A percentile compares a stretch with the other conserved stretches of the same genome.
phyloP scores from a whole-genome alignment of 2,797 vertebrate genomes.

The Lagocephalus sceleratus region DNA sequence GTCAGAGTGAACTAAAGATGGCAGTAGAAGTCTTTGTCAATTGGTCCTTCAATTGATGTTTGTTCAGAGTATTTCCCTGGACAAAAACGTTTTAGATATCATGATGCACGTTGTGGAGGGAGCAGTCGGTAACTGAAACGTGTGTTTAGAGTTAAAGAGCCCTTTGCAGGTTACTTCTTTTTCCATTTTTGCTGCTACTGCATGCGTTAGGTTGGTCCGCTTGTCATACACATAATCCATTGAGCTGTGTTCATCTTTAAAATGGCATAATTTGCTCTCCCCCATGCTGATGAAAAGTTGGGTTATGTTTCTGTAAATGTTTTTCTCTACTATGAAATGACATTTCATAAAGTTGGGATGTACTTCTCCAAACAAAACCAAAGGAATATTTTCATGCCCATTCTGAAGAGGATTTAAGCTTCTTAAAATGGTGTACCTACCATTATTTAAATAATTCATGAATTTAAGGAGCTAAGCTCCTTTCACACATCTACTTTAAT shows the following conservation, averaged over 20 bases:
- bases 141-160: slow-evolving; percentile 23
- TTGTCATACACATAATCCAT: neutral
- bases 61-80: slow-evolving; percentile 21
- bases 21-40: slow-evolving; percentile 32
- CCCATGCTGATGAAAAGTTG: neutral
- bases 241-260: neutral
- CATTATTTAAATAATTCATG: too few relatives aligned
- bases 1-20: slow-evolving; percentile 30
- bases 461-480: too few relatives aligned
- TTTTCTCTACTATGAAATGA: too few relatives aligned
- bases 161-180: slow-evolving; percentile 1
- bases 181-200: slow-evolving; percentile 6
- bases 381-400: too few relatives aligned
- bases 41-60: slow-evolving; percentile 11
- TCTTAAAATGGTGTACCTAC: too few relatives aligned
- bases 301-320: neutral
- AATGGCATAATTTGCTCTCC: neutral
- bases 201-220: slow-evolving; percentile 9
- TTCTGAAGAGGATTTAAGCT: too few relatives aligned
- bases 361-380: too few relatives aligned
- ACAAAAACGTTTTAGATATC: slow-evolving; percentile 20
- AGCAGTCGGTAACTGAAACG: slow-evolving; percentile 50
- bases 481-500: too few relatives aligned
- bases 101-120: slow-evolving; percentile 61
- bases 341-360: too few relatives aligned